A percentile compares a stretch with the other conserved stretches of the same genome.
These are phyloP conservation scores for Nothocercus julius DNA, from an alignment of 2,113 vertebrate species.

Conservation along the genomic window DNA sequence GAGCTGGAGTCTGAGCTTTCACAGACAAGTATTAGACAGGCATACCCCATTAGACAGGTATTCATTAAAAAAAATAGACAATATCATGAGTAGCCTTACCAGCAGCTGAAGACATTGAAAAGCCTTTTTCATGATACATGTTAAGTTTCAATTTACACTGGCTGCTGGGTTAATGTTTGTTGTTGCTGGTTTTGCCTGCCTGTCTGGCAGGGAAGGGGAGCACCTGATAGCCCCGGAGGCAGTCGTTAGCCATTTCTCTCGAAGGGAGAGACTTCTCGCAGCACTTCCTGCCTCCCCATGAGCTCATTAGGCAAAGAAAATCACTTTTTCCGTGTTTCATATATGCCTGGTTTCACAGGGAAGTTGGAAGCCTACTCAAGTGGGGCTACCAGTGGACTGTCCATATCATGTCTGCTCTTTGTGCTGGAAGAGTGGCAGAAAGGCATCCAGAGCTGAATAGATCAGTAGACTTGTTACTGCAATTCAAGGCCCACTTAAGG, in stretches of 20 bases:
- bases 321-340: not conserved
- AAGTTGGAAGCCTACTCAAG: not conserved
- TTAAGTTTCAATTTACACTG: not conserved
- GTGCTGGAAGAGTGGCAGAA: not conserved
- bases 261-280: not conserved
- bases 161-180: not conserved
- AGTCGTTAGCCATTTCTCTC: not conserved
- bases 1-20: not conserved
- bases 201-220: not conserved
- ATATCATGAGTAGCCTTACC: not conserved
- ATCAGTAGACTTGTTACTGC: not conserved
- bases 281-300: not conserved
- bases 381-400: not conserved
- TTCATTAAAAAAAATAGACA: not conserved
- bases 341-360: not conserved
- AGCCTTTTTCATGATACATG: not conserved
- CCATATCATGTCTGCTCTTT: not conserved
- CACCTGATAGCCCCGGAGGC: not conserved
- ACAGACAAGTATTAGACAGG: not conserved
- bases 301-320: not conserved
- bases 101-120: not conserved
- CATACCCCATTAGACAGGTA: not conserved
- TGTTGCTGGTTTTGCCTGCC: not conserved
- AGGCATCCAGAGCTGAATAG: not conserved
- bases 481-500: not conserved